A percentile compares a stretch with the other conserved stretches of the same genome.
These are phyloP conservation scores for Myrmecophaga tridactyla DNA, from an alignment of 2,113 vertebrate species.

Conservation along the genomic window DNA sequence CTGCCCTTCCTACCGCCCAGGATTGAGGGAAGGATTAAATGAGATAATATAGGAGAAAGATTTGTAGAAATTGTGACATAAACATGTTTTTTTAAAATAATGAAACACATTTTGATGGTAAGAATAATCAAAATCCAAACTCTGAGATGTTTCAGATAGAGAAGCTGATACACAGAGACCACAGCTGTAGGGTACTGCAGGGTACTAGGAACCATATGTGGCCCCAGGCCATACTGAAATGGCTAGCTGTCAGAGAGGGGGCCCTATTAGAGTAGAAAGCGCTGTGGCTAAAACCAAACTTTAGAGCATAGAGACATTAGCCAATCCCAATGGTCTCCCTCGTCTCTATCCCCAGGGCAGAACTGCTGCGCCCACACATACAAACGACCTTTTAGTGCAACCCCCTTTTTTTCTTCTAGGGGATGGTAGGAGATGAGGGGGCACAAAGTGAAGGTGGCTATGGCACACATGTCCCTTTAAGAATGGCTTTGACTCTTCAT, in stretches of 20 bases:
- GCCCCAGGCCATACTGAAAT: background rate
- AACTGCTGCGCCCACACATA: background rate
- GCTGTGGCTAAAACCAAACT: background rate
- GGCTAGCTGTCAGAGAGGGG: background rate
- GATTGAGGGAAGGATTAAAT: background rate
- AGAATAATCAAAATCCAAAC: background rate
- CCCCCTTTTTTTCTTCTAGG: background rate
- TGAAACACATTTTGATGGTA: conserved; percentile 6
- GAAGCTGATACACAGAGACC: background rate
- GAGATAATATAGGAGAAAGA: background rate
- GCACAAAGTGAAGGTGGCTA: background rate
- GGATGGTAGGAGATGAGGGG: background rate
- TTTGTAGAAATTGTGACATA: background rate
- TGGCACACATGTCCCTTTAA: background rate
- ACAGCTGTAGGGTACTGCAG: background rate
- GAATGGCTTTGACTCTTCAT: background rate
- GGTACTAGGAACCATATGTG: background rate
- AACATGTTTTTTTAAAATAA: background rate
- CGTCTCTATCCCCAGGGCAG: background rate
- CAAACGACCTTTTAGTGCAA: background rate
- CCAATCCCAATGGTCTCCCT: background rate
- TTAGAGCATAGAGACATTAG: background rate
- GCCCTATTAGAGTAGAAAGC: background rate
- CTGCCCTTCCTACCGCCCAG: background rate
- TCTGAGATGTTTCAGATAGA: background rate